phyloP scores from a whole-genome alignment of 2,888 invertebrate genomes.

The Bursaphelenchus okinawaensis region DNA sequence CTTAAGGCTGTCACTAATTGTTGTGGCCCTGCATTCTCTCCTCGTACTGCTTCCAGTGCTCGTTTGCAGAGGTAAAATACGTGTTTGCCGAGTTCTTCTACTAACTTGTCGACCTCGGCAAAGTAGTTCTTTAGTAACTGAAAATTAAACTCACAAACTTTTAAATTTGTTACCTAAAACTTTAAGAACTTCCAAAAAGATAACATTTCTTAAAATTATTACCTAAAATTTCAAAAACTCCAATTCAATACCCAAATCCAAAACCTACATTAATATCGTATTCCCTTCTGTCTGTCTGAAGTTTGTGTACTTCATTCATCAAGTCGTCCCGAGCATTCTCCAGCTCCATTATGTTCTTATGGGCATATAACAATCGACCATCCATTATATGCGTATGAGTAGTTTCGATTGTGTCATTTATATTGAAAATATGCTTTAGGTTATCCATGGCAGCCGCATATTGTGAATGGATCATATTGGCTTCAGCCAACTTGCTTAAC shows the following conservation, averaged over 20 bases:
- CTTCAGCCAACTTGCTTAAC: constrained; percentile 78
- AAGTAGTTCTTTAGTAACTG: constrained; percentile 86
- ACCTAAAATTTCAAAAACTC: not conserved
- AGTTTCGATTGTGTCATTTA: constrained; percentile 88
- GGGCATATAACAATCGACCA: constrained; percentile 86
- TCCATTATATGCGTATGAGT: constrained; percentile 86
- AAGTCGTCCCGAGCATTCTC: constrained; percentile 94
- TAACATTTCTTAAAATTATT: not conserved
- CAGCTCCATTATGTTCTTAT: constrained; percentile 81
- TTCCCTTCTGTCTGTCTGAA: constrained; percentile 64
- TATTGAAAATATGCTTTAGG: constrained; percentile 92
- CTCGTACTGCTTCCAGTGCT: constrained; percentile 85
- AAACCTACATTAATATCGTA: constrained; percentile 44
- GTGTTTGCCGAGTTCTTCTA: constrained; percentile 64
- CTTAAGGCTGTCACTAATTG: constrained; percentile 84
- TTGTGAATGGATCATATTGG: constrained; percentile 86
- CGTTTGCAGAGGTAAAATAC: constrained; percentile 80
- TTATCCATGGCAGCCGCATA: constrained; percentile 96
- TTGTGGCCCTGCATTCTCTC: constrained; percentile 64
- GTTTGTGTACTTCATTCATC: constrained; percentile 83
- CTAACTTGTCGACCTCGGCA: constrained; percentile 84
- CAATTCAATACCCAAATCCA: not conserved
- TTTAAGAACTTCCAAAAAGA: not conserved
- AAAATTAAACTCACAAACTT: constrained; percentile 21
- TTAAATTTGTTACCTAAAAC: too few relatives aligned